A percentile compares a stretch with the other conserved stretches of the same genome.
Evolutionary conservation across 2,888 invertebrate genomes (phyloP).

Genomic region (Opisthograptis luteolata): DNA sequence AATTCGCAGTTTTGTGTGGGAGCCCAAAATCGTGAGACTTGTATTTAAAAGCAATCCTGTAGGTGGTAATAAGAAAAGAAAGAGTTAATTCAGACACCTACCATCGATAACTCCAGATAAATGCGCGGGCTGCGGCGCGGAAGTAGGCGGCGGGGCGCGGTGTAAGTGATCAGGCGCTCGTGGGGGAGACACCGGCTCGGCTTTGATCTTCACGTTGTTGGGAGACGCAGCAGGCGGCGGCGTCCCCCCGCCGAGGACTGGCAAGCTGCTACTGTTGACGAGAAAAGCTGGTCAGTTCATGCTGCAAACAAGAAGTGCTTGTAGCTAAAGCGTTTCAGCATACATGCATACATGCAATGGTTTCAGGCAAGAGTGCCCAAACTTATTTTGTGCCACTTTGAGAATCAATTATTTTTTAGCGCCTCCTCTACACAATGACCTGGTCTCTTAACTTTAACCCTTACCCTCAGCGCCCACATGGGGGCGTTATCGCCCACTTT

Average conservation of each 20-base stretch:
- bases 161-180: slow-evolving; percentile 89
- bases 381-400: too few species aligned
- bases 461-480: too few species aligned
- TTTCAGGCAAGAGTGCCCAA: too few species aligned
- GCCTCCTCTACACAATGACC: too few species aligned
- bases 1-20: too few species aligned
- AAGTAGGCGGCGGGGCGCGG: slow-evolving; percentile 75
- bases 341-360: too few species aligned
- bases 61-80: too few species aligned
- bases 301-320: not conserved
- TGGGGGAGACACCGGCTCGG: slow-evolving; percentile 97
- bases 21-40: too few species aligned
- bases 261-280: slow-evolving; percentile 85
- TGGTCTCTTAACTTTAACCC: too few species aligned
- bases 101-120: slow-evolving; percentile 77
- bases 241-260: slow-evolving; percentile 87
- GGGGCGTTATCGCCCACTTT: too few species aligned
- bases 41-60: too few species aligned
- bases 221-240: slow-evolving; percentile 91
- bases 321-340: slow-evolving; percentile 9
- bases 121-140: slow-evolving; percentile 76
- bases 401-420: too few species aligned
- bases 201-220: slow-evolving; percentile 94
- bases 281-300: not conserved
- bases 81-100: slow-evolving; percentile 40